Conservation (phyloP, 2,797 vertebrate species). For the Pangasius larnaudii region DNA sequence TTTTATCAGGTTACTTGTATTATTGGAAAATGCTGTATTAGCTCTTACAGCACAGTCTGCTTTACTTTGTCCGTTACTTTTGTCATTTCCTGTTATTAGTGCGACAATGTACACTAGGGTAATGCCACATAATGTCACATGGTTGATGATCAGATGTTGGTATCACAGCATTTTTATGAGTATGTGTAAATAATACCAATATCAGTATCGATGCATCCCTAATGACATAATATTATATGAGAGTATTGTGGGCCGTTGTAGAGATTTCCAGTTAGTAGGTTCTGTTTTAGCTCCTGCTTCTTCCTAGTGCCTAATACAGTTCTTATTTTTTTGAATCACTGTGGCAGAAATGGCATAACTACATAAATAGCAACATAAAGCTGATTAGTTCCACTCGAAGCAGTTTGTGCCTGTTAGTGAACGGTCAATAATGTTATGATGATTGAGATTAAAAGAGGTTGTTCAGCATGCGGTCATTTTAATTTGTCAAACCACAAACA, state of each 20-base stretch:
- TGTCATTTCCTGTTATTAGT: neutral
- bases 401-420: conserved; percentile 17
- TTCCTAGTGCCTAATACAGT: neutral
- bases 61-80: no score
- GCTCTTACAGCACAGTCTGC: neutral
- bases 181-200: neutral
- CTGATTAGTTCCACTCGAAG: conserved; percentile 13
- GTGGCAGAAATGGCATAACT: neutral
- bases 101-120: neutral
- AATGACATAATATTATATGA: neutral
- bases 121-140: neutral
- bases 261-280: neutral
- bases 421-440: neutral
- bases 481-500: neutral
- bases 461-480: conserved; percentile 7
- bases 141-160: neutral
- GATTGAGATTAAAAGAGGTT: conserved; percentile 1
- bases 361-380: conserved; percentile 12
- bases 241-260: neutral
- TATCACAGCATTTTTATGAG: neutral
- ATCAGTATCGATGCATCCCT: neutral
- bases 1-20: neutral
- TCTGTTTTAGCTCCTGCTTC: neutral
- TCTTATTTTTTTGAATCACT: neutral
- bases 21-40: neutral